These are phyloP conservation scores for Morus bassanus DNA, from an alignment of 2,797 vertebrate species.

Conservation along the genomic window DNA sequence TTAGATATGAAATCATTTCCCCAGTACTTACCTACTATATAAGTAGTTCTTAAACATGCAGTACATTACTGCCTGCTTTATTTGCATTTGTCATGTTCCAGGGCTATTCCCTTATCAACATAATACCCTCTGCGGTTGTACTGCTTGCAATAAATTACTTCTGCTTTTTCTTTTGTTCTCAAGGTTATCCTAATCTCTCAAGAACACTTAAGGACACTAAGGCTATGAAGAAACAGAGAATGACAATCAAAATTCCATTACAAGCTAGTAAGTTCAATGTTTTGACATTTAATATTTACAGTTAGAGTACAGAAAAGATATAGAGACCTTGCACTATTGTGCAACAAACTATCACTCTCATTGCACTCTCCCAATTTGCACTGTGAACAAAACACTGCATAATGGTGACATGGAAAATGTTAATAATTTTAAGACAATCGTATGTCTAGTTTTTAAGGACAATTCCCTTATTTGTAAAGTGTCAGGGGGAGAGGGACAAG, in stretches of 20 bases:
- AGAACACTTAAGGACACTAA: neutral
- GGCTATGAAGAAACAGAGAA: neutral
- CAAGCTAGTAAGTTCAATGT: neutral
- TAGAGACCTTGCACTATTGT: neutral
- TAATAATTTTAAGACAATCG: neutral
- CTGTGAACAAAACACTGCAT: neutral
- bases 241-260: neutral
- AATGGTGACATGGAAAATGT: neutral
- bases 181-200: constrained; percentile 29
- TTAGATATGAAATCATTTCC: neutral
- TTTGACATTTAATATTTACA: neutral
- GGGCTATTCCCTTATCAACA: constrained; percentile 50
- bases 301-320: neutral
- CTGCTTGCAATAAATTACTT: constrained; percentile 32
- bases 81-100: constrained; percentile 38
- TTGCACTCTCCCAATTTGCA: neutral
- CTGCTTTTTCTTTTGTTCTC: constrained; percentile 50
- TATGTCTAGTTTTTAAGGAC: neutral
- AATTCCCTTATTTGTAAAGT: neutral
- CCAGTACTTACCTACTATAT: constrained; percentile 1
- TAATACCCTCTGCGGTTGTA: neutral
- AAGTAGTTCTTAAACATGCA: constrained; percentile 39
- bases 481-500: rapidly evolving
- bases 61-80: neutral
- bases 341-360: neutral